Conservation (phyloP, 2,113 vertebrate genomes). For the Patagioenas fasciata region DNA sequence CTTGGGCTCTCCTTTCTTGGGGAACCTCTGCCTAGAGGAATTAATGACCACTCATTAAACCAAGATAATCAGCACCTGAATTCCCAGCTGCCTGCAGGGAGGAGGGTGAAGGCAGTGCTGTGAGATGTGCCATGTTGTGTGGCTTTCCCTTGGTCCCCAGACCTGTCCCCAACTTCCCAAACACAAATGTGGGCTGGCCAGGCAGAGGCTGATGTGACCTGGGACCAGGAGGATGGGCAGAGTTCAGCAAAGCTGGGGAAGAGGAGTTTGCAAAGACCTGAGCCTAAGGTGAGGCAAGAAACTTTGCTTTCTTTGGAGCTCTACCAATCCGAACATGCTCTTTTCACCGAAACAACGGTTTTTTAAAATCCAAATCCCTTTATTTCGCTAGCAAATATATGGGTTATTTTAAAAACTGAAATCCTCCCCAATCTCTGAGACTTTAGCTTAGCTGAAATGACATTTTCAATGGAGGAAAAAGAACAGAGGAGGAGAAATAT, state of each 20-base stretch:
- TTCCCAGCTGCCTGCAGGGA: neutral
- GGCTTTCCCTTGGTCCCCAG: neutral
- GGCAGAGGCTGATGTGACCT: neutral
- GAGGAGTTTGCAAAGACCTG: neutral
- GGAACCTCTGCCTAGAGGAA: neutral
- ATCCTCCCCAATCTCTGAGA: neutral
- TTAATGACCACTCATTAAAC: conserved; percentile 40
- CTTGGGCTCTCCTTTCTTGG: neutral
- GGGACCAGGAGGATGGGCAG: neutral
- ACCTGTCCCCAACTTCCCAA: neutral
- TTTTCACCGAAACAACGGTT: neutral
- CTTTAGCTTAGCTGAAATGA: neutral
- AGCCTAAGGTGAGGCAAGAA: neutral
- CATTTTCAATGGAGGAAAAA: neutral
- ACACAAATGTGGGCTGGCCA: neutral
- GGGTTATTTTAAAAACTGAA: neutral
- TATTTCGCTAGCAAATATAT: neutral
- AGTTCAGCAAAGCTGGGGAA: neutral
- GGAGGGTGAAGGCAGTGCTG: neutral
- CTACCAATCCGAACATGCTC: fast-evolving
- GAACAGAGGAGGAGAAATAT: neutral
- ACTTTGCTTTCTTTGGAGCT: neutral
- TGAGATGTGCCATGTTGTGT: neutral
- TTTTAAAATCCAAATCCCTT: neutral
- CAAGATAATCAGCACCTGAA: neutral